Base-by-base conservation (phyloP, 2,113 vertebrate species). In the Nasalis larvatus region DNA sequence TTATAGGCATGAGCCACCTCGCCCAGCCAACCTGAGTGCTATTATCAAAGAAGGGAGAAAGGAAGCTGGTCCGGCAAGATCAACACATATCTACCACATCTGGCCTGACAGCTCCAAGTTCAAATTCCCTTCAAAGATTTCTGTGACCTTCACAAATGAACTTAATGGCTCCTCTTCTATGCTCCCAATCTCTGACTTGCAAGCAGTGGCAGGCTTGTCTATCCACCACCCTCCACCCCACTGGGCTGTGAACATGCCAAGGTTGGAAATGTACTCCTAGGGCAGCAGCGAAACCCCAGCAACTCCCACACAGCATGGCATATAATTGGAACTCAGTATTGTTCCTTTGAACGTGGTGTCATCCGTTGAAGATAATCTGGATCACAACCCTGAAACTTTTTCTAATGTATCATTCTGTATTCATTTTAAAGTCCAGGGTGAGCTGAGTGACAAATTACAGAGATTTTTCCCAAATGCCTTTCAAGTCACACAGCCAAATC, bases 401-500 rank as follows among this genome's bases (percentile, higher is more conserved):
- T 37, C 58, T 73, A 40, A 89, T 37, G 32, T 77, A 60, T 94
- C 73, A n/a, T 58, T 87, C 81, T 23, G 21, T 42, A 91, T 81
- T 96, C 93, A 47, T 93, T 94, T 92, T n/a, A n/a, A 91, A 89
- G 91, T 96, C 96, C 74, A 35, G 97, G 86, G 42, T 35, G 78
- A 69, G 30, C 17, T 58, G 95, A 97, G 76, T 85, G 71, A 85
- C 96, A 97, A 95, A 97, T 88, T 71, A 93, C 60, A 90, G 87
- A 92, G 80, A 58, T 89, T 92, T 94, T 63, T 40, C 89, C 56
- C 84, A 85, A 97, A 95, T 97, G 97, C 85, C 95, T 97, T 97
- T 96, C 97, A 93, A 98, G 92, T 97, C 95, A 96, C 96, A 92
- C 52, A 96, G 94, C 90, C 97, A 95, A 96, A 98, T 97, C 97